Conservation (phyloP, 2,797 vertebrate species). For the Alfaro cultratus region DNA sequence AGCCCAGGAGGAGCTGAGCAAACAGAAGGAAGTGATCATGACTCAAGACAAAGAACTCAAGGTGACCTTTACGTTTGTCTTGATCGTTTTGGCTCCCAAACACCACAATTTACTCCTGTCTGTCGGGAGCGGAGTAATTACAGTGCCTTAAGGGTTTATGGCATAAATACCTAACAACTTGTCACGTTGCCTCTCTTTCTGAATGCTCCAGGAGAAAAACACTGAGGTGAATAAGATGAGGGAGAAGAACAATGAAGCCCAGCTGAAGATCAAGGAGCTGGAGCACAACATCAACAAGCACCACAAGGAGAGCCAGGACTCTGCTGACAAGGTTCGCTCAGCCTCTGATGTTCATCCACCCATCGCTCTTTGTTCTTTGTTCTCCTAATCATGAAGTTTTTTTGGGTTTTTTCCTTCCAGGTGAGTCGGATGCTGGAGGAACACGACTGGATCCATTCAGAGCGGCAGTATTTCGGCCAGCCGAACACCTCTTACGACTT, state of each 20-base stretch:
- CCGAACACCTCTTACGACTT: conserved; percentile 93
- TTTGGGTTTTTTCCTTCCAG: conserved; percentile 63
- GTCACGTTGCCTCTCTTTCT: neutral
- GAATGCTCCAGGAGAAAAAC: conserved; percentile 74
- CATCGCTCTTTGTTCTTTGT: neutral
- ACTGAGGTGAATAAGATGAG: conserved; percentile 80
- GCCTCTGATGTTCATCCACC: neutral
- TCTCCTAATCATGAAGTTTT: neutral
- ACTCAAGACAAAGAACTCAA: conserved; percentile 88
- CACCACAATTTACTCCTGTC: neutral
- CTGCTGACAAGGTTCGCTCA: conserved; percentile 75
- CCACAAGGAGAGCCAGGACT: conserved; percentile 86
- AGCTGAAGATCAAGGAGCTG: conserved; percentile 90
- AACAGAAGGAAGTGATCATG: conserved; percentile 87
- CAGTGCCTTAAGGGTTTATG: neutral
- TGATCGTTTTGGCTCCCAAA: neutral
- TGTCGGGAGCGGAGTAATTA: neutral
- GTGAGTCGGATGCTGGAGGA: conserved; percentile 89
- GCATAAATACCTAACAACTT: neutral
- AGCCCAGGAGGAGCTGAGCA: conserved; percentile 86
- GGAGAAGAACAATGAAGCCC: conserved; percentile 87
- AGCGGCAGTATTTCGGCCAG: conserved; percentile 90
- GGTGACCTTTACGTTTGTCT: conserved; percentile 43
- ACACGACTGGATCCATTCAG: conserved; percentile 91
- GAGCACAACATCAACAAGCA: conserved; percentile 90